Evolutionary conservation across 1,140 invertebrate species (phyloP).

Genomic region (Physella acuta): DNA sequence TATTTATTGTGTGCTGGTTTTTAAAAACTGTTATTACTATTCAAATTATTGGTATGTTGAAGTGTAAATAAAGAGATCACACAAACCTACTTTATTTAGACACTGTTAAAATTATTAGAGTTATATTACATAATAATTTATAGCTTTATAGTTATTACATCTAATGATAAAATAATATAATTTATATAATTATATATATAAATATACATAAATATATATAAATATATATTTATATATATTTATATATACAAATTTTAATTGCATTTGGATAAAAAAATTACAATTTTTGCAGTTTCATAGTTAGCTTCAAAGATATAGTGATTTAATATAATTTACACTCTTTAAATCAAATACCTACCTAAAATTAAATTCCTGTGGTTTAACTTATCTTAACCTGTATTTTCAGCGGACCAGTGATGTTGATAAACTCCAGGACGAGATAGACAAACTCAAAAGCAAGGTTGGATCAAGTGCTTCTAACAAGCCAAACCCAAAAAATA

Average conservation of each 20-base stretch:
- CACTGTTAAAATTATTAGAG: not conserved
- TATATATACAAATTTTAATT: slow-evolving; percentile 1
- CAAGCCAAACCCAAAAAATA: not conserved
- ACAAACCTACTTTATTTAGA: not conserved
- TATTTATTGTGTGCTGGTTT: not conserved
- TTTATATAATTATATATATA: not conserved
- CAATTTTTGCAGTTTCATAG: not conserved
- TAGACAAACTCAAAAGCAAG: not conserved
- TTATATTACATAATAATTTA: no score
- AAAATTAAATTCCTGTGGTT: not conserved
- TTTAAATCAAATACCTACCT: not conserved
- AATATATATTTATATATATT: not conserved
- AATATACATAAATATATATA: no score
- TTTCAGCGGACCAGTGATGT: slow-evolving; percentile 4
- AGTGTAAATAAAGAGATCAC: not conserved
- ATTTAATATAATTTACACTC: not conserved
- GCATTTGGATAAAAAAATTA: slow-evolving; percentile 2
- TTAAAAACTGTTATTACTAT: not conserved
- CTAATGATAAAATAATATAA: not conserved
- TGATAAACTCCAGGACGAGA: slow-evolving; percentile 9
- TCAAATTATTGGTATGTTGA: not conserved
- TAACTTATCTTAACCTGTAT: not conserved
- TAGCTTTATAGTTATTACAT: not conserved
- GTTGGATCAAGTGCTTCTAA: not conserved
- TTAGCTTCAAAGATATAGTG: not conserved